Evolutionary conservation across 2,888 invertebrate species (phyloP).

Genomic region (Leucozona laternaria): DNA sequence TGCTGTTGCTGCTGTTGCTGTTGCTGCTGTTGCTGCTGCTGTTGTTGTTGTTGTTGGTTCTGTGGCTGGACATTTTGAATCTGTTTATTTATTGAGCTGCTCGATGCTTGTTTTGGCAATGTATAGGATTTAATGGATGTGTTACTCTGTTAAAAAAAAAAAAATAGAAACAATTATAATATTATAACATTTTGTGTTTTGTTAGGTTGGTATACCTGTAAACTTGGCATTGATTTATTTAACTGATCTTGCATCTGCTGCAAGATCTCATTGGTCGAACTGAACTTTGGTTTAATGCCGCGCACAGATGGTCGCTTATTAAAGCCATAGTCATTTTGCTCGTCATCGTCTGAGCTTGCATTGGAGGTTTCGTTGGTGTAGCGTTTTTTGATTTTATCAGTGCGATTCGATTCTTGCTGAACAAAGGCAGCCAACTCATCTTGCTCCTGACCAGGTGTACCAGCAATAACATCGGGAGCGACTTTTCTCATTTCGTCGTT

Average conservation of each 20-base stretch:
- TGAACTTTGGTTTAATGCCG: slow-evolving; percentile 94
- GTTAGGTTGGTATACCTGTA: slow-evolving; percentile 71
- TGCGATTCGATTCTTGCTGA: slow-evolving; percentile 92
- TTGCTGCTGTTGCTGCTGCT: slow-evolving; percentile 75
- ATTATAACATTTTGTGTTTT: background rate
- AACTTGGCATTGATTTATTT: slow-evolving; percentile 80
- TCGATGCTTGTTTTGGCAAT: slow-evolving; percentile 80
- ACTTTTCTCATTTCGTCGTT: slow-evolving; percentile 85
- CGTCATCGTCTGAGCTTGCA: slow-evolving; percentile 87
- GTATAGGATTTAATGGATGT: slow-evolving; percentile 81
- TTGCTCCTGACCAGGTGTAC: slow-evolving; percentile 85
- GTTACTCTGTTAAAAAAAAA: slow-evolving; percentile 47
- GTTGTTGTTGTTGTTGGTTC: slow-evolving; percentile 77
- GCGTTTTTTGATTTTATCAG: slow-evolving; percentile 92
- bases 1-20: slow-evolving; percentile 76
- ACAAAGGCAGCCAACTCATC: slow-evolving; percentile 94
- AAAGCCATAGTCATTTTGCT: slow-evolving; percentile 95
- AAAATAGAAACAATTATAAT: background rate
- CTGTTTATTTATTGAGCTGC: slow-evolving; percentile 79
- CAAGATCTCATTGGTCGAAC: slow-evolving; percentile 91
- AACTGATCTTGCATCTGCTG: slow-evolving; percentile 92
- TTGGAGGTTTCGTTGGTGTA: slow-evolving; percentile 85
- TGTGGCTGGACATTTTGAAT: slow-evolving; percentile 80
- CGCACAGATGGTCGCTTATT: slow-evolving; percentile 94
- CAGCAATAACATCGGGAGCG: slow-evolving; percentile 92